These are phyloP conservation scores for Orthonyx spaldingii DNA, from an alignment of 2,113 vertebrate species.

Conservation along the genomic window DNA sequence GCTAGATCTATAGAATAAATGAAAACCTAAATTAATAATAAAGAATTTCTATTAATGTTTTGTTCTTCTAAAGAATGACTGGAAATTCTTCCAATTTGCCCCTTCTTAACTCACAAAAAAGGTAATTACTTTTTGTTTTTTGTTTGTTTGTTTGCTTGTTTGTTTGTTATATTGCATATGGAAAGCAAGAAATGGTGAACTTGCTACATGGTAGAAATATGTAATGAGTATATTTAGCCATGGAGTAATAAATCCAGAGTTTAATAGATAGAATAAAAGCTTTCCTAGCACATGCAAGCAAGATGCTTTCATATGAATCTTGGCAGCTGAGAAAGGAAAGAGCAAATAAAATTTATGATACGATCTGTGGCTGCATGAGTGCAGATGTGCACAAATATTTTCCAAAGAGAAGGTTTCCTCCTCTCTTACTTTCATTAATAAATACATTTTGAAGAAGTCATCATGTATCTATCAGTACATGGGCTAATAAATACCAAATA, in stretches of 20 bases:
- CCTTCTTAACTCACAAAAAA: not conserved
- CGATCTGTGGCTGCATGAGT: not conserved
- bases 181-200: not conserved
- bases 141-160: not conserved
- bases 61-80: not conserved
- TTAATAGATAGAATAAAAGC: not conserved
- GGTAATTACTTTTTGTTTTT: not conserved
- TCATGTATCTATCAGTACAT: not conserved
- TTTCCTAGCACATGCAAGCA: not conserved
- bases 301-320: not conserved
- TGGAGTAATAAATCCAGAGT: constrained; percentile 2
- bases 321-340: constrained; percentile 15
- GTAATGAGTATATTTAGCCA: not conserved
- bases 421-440: not conserved
- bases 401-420: not conserved
- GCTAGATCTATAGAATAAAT: not conserved
- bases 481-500: not conserved
- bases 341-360: not conserved
- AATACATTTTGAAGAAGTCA: not conserved
- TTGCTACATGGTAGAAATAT: not conserved
- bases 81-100: not conserved
- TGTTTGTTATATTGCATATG: not conserved
- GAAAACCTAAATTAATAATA: not conserved
- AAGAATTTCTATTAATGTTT: not conserved
- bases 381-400: constrained; percentile 1